phyloP scores from a whole-genome alignment of 2,888 invertebrate genomes.

The Gymnosoma rotundatum region DNA sequence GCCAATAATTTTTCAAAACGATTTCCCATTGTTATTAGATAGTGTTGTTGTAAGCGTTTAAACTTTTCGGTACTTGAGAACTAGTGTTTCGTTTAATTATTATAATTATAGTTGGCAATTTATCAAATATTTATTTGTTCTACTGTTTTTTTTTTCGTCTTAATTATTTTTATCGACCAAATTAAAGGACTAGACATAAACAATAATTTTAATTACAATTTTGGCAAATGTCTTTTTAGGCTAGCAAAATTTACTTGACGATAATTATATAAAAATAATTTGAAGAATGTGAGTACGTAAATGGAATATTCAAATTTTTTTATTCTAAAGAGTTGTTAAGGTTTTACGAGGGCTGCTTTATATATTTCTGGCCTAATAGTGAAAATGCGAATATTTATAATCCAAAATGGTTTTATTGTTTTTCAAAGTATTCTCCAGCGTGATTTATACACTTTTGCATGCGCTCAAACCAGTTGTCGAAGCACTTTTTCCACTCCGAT shows the following conservation, averaged over 20 bases:
- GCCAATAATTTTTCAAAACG: conserved; percentile 76
- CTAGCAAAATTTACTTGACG: background rate
- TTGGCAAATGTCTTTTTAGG: conserved; percentile 44
- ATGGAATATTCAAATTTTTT: too few relatives aligned
- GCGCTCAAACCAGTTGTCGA: too few relatives aligned
- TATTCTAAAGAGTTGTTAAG: too few relatives aligned
- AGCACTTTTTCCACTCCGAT: too few relatives aligned
- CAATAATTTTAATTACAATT: conserved; percentile 31
- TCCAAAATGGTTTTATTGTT: too few relatives aligned
- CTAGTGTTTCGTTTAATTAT: conserved; percentile 54
- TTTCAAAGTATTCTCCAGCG: too few relatives aligned
- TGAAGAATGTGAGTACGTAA: background rate
- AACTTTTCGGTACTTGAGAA: conserved; percentile 25
- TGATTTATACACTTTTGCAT: too few relatives aligned
- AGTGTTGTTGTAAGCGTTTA: conserved; percentile 18
- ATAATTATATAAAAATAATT: too few relatives aligned
- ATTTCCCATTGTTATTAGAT: conserved; percentile 77
- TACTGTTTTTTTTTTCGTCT: background rate
- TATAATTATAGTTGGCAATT: conserved; percentile 57
- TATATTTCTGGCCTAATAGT: too few relatives aligned
- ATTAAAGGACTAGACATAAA: conserved; percentile 31
- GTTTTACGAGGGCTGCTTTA: too few relatives aligned
- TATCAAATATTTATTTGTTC: conserved; percentile 44
- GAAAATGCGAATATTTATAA: too few relatives aligned
- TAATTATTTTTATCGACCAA: conserved; percentile 8